Base-by-base conservation (phyloP, 1,140 invertebrate species). In the Neuroterus valhalla region DNA sequence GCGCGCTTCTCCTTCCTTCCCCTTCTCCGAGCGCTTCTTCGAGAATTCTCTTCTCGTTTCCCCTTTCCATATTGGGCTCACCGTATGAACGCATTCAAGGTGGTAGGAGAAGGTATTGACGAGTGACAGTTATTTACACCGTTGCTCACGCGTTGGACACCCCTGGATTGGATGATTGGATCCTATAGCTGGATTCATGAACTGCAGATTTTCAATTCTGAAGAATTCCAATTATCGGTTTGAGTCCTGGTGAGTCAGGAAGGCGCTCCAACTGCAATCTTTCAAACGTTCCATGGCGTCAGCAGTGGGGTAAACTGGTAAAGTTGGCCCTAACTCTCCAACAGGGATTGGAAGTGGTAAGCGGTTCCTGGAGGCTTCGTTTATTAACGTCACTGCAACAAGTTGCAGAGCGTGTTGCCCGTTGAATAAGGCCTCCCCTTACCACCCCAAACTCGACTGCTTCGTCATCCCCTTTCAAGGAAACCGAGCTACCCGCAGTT, bases 321-420 rank as follows among this genome's bases (percentile, higher is more conserved):
- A 62, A 62, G 55, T 62, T 26, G 14, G 3, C 55, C 23, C 55
- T 62, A 62, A 62, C 55, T 31, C 55, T 62, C 55, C 23, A 62
- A 31, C 12, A 62, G 23, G 23, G 55, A 62, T 62, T 38, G 55
- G 23, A 62, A 62, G 26, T 38, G 26, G 55, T 62, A 76, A 68
- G 71, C 70, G 80, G 75, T 77, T 80, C 76, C 81, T 81, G 78
- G 80, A 80, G 77, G 82, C 78, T 80, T 82, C 80, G 78, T 83
- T 82, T 81, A 83, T 81, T 80, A 82, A 72, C 72, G 80, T 79
- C 71, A 52, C 80, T 78, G 81, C 82, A 83, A 83, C 81, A 81
- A 81, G 82, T 83, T 81, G 82, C 75, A 78, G 78, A 78, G 77
- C 79, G 67, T 68, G 81, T 77, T 73, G 75, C 70, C 66, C 72